These are phyloP conservation scores for Poecilia velifera DNA, from an alignment of 2,797 vertebrate species.

Conservation along the genomic window DNA sequence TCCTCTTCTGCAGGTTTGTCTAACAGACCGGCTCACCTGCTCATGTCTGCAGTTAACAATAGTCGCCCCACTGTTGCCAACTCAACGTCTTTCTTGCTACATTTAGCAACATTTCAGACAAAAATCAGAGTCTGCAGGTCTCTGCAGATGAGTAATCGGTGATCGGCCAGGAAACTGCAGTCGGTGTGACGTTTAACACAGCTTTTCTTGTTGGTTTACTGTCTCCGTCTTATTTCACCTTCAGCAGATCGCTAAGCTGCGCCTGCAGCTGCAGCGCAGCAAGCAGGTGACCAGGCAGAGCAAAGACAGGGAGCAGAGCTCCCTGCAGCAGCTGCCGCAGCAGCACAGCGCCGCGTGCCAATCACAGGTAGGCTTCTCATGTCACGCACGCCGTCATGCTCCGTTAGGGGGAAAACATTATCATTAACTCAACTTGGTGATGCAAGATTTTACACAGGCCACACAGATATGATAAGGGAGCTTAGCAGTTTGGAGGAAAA, in stretches of 20 bases:
- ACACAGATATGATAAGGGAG: constrained; percentile 29
- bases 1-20: no score
- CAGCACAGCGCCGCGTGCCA: constrained; percentile 82
- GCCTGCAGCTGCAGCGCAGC: constrained; percentile 92
- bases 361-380: constrained; percentile 83
- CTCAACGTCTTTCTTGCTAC: no score
- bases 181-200: not conserved
- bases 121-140: no score
- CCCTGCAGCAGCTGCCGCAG: constrained; percentile 84
- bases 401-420: constrained; percentile 37
- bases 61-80: no score
- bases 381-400: constrained; percentile 7
- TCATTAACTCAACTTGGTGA: constrained; percentile 28
- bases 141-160: no score
- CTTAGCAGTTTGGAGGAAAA: constrained; percentile 26
- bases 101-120: no score
- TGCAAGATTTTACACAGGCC: constrained; percentile 29
- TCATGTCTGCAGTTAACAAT: no score
- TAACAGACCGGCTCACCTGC: no score
- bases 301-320: constrained; percentile 89
- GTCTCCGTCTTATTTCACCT: constrained; percentile 40
- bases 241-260: constrained; percentile 94
- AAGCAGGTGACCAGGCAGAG: constrained; percentile 89
- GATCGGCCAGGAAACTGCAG: no score
- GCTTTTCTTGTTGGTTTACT: constrained; percentile 11